A percentile compares a stretch with the other conserved stretches of the same genome.
These are phyloP conservation scores for Drepana arcuata DNA, from an alignment of 1,140 invertebrate species.

Conservation along the genomic window DNA sequence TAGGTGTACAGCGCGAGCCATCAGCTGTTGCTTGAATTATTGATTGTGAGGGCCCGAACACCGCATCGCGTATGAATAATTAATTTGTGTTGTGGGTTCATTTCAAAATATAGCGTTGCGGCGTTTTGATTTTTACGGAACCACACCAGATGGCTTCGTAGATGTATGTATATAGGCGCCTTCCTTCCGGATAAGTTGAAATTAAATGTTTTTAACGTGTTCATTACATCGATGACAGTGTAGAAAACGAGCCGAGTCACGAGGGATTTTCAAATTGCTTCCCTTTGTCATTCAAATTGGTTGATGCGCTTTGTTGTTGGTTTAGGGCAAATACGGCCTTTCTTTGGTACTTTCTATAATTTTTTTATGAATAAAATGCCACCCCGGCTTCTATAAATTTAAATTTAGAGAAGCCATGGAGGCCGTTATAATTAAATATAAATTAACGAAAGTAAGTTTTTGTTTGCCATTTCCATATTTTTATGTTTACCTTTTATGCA, in stretches of 20 bases:
- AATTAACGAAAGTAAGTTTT: no score
- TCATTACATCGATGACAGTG: slow-evolving; percentile 18
- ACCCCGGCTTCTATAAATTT: no score
- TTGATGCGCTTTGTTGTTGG: slow-evolving; percentile 10
- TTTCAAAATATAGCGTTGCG: slow-evolving; percentile 9
- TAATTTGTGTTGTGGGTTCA: slow-evolving; percentile 16
- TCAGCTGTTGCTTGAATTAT: slow-evolving; percentile 18
- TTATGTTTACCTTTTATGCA: no score
- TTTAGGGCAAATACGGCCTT: no score
- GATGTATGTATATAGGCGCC: not conserved
- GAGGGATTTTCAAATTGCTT: slow-evolving; percentile 16
- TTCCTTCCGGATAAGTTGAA: slow-evolving; percentile 4
- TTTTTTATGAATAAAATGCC: no score
- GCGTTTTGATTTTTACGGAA: slow-evolving; percentile 9
- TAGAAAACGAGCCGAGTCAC: slow-evolving; percentile 12
- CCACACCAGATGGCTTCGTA: slow-evolving; percentile 1
- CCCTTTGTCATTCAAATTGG: slow-evolving; percentile 18
- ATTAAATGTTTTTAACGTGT: slow-evolving; percentile 13
- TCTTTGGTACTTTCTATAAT: no score
- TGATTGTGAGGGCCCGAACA: slow-evolving; percentile 15
- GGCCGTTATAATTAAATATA: no score
- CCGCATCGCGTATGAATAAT: slow-evolving; percentile 17
- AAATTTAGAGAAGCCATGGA: no score
- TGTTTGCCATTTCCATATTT: no score
- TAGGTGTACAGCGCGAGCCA: no score